Evolutionary conservation across 2,797 vertebrate genomes (phyloP).

Genomic region (Myoxocephalus aenaeus): DNA sequence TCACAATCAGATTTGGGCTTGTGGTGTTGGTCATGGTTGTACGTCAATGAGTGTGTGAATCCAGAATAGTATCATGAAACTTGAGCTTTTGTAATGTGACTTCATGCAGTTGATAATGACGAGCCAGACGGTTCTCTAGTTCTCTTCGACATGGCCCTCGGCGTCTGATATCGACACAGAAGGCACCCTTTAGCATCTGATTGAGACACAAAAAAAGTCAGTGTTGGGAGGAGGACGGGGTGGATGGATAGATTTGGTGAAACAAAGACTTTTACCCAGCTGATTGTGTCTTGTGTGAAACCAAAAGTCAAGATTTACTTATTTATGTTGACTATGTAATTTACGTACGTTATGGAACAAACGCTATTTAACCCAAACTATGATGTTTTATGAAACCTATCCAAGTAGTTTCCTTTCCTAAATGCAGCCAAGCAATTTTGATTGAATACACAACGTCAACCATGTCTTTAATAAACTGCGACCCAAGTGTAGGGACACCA

Average conservation of each 20-base stretch:
- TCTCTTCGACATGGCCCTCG: background rate
- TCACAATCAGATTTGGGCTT: conserved; percentile 65
- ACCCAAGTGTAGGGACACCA: background rate
- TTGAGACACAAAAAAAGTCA: background rate
- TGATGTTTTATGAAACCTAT: too few relatives aligned
- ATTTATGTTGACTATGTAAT: background rate
- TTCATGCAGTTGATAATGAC: conserved; percentile 23
- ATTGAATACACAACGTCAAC: background rate
- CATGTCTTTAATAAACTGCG: background rate
- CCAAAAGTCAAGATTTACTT: background rate
- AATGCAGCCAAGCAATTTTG: background rate
- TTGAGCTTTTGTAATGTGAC: conserved; percentile 14
- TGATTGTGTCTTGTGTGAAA: background rate
- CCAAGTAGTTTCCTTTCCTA: background rate
- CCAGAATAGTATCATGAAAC: conserved; percentile 26
- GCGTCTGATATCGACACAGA: background rate
- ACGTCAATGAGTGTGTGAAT: conserved; percentile 41
- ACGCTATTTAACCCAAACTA: background rate
- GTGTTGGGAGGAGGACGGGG: too few relatives aligned
- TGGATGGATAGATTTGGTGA: background rate
- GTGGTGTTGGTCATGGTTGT: conserved; percentile 4
- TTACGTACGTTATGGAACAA: background rate
- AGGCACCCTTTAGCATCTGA: background rate
- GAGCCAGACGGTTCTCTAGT: background rate
- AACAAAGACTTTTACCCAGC: background rate